Percentiles rank a stretch among this genome's conserved stretches.
These are phyloP conservation scores for Apteryx mantelli DNA, from an alignment of 2,113 vertebrate genomes.

Conservation along the genomic window DNA sequence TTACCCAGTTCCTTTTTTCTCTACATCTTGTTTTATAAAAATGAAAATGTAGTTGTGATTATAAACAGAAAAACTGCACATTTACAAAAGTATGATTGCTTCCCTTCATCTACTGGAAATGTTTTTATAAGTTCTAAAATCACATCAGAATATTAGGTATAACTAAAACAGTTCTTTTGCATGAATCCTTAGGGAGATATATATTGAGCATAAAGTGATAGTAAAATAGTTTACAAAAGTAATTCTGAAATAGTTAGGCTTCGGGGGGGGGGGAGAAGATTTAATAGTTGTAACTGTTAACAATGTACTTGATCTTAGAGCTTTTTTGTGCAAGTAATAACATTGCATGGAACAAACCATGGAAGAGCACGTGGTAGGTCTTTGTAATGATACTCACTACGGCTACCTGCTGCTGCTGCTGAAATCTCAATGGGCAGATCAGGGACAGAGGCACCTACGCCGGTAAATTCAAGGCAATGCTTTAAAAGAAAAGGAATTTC, in stretches of 20 bases:
- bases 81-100: background rate
- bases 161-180: background rate
- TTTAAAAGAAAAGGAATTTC: background rate
- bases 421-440: background rate
- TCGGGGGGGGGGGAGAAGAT: too few species aligned
- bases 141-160: background rate
- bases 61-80: background rate
- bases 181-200: background rate
- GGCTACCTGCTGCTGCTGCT: background rate
- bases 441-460: background rate
- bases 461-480: background rate
- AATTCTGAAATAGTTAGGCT: background rate
- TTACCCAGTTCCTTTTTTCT: background rate
- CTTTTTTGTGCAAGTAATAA: background rate
- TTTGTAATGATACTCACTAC: background rate
- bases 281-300: background rate
- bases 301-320: background rate
- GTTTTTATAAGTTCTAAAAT: background rate
- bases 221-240: background rate
- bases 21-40: background rate
- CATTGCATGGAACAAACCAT: background rate
- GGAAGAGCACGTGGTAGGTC: fast-evolving
- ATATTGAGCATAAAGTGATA: background rate
- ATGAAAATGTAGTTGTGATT: background rate
- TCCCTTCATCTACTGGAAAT: background rate